A percentile compares a stretch with the other conserved stretches of the same genome.
These are phyloP conservation scores for Danio choprae DNA, from an alignment of 2,797 vertebrate species.

Conservation along the genomic window DNA sequence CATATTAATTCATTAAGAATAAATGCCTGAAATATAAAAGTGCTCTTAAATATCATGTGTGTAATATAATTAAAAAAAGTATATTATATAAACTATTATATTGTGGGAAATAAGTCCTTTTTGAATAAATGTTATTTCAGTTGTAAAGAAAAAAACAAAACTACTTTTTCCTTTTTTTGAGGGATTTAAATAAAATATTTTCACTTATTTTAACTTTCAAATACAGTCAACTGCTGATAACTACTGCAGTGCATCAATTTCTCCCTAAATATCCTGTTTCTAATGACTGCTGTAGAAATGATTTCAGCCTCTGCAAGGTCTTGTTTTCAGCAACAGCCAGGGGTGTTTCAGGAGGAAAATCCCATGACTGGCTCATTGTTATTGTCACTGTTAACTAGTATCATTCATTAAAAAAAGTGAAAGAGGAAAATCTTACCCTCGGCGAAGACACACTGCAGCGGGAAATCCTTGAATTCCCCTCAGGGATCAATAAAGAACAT, in stretches of 20 bases:
- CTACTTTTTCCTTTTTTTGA: not conserved
- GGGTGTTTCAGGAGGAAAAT: conserved; percentile 11
- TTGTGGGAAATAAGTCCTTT: not conserved
- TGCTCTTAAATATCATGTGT: too few relatives aligned
- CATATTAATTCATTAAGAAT: not conserved
- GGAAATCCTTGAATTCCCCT: conserved; percentile 41
- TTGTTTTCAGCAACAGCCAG: conserved; percentile 9
- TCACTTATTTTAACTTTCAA: not conserved
- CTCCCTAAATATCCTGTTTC: not conserved
- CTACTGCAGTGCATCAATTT: not conserved
- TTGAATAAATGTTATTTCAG: not conserved
- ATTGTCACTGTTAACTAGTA: conserved; percentile 27
- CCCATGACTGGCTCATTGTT: conserved; percentile 10
- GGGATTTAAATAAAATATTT: not conserved
- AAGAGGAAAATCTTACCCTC: conserved; percentile 13
- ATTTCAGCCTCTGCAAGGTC: not conserved
- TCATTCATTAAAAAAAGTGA: conserved; percentile 33
- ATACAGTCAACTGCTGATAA: not conserved
- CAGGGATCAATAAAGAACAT: conserved; percentile 34
- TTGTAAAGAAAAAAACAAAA: too few relatives aligned
- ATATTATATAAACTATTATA: too few relatives aligned
- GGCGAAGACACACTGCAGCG: not conserved
- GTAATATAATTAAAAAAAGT: too few relatives aligned
- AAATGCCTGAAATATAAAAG: not conserved
- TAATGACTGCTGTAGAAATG: not conserved